phyloP scores from a whole-genome alignment of 2,113 vertebrate species.

The Plestiodon gilberti region DNA sequence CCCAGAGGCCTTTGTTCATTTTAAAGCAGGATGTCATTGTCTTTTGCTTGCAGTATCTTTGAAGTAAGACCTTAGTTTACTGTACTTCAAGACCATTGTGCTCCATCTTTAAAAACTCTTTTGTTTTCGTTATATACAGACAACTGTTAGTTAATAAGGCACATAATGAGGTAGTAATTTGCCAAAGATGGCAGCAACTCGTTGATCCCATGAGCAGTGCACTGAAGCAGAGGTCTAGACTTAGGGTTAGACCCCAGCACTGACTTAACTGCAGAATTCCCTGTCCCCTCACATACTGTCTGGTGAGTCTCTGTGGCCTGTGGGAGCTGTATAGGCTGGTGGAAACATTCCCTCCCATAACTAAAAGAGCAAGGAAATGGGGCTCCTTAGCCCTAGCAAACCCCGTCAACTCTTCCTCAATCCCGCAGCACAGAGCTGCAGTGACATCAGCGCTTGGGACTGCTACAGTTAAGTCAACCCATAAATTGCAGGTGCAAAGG shows the following conservation, averaged over 20 bases:
- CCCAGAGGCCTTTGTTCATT: neutral
- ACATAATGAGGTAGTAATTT: neutral
- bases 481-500: neutral
- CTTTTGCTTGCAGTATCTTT: neutral
- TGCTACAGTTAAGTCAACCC: neutral
- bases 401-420: neutral
- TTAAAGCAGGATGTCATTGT: slow-evolving; percentile 20
- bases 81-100: neutral
- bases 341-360: neutral
- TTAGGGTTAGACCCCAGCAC: too few species aligned
- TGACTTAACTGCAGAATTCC: neutral
- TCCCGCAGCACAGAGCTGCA: neutral
- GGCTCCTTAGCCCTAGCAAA: too few species aligned
- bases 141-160: neutral
- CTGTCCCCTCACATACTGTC: too few species aligned
- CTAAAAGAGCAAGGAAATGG: neutral
- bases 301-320: neutral
- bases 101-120: neutral
- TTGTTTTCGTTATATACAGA: neutral
- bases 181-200: neutral
- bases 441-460: neutral
- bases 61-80: neutral
- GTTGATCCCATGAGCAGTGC: neutral
- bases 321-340: neutral
- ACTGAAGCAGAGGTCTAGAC: neutral